Evolutionary conservation across 2,113 vertebrate genomes (phyloP).

Genomic region (Lepus americanus): DNA sequence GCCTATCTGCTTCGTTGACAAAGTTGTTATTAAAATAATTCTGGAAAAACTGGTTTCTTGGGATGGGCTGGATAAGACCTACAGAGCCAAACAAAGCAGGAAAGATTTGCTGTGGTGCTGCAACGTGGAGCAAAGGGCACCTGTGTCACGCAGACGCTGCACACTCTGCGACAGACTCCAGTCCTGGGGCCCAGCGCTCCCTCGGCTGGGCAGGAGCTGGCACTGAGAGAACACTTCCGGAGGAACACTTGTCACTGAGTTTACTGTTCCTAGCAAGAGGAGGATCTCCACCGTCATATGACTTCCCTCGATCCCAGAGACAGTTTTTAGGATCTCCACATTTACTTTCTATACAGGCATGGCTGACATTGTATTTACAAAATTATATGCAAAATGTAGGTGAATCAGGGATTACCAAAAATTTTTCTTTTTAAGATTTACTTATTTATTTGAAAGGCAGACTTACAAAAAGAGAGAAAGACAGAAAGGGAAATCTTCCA

Average conservation of each 20-base stretch:
- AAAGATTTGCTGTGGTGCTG: not conserved
- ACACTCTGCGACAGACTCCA: not conserved
- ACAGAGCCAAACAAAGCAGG: conserved; percentile 72
- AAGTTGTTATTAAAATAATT: conserved; percentile 94
- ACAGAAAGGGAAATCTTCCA: no score
- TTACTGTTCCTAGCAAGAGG: not conserved
- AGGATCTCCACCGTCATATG: not conserved
- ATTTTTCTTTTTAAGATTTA: no score
- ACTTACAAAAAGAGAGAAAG: no score
- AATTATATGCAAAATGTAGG: not conserved
- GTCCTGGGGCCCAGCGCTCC: not conserved
- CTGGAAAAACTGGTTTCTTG: conserved; percentile 94
- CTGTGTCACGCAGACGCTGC: not conserved
- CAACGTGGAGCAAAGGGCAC: not conserved
- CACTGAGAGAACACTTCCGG: not conserved
- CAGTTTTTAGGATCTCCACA: not conserved
- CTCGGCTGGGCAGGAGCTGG: not conserved
- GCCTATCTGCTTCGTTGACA: conserved; percentile 93
- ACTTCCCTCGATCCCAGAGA: not conserved
- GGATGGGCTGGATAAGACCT: conserved; percentile 96
- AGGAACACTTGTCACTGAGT: not conserved
- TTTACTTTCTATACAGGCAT: not conserved
- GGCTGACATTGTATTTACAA: not conserved
- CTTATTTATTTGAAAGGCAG: no score
- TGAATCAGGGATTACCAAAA: no score